Percentiles rank a stretch among this genome's conserved stretches.
Conservation (phyloP, 2,113 vertebrate species). For the zebrafish (Danio rerio) region DNA sequence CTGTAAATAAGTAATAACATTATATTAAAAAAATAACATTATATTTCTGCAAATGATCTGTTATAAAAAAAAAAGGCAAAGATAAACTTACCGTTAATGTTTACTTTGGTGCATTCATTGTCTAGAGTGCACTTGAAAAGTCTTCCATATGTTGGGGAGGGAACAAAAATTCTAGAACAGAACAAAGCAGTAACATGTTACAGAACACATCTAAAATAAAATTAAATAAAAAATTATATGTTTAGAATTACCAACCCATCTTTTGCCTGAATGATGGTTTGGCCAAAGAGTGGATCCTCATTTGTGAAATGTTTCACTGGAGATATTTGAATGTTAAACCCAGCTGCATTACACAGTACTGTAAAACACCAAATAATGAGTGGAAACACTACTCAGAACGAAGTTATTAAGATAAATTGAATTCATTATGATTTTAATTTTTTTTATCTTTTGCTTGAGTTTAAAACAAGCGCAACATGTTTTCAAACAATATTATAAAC, state of each 20-base stretch:
- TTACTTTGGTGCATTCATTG: neutral
- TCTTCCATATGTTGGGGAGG: slow-evolving; percentile 49
- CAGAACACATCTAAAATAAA: neutral
- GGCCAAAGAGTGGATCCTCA: slow-evolving; percentile 60
- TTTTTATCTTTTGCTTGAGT: neutral
- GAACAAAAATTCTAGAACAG: slow-evolving; percentile 55
- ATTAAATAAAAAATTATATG: neutral
- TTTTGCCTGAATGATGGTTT: slow-evolving; percentile 54
- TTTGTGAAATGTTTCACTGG: slow-evolving; percentile 40
- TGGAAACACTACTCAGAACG: neutral
- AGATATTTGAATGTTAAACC: slow-evolving; percentile 58
- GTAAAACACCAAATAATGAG: slow-evolving; percentile 14
- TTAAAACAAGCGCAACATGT: too few relatives aligned
- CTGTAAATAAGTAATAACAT: neutral
- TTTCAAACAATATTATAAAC: neutral
- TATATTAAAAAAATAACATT: neutral
- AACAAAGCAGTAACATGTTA: neutral
- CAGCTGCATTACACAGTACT: slow-evolving; percentile 49
- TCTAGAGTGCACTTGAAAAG: slow-evolving; percentile 48
- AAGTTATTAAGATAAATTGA: too few relatives aligned
- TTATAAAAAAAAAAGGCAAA: neutral
- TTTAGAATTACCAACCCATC: slow-evolving; percentile 54
- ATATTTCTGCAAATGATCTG: neutral
- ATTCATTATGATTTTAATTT: too few relatives aligned
- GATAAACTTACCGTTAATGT: slow-evolving; percentile 20